Evolutionary conservation across 2,797 vertebrate genomes (phyloP).

Genomic region (Crocodylus rhombifer): DNA sequence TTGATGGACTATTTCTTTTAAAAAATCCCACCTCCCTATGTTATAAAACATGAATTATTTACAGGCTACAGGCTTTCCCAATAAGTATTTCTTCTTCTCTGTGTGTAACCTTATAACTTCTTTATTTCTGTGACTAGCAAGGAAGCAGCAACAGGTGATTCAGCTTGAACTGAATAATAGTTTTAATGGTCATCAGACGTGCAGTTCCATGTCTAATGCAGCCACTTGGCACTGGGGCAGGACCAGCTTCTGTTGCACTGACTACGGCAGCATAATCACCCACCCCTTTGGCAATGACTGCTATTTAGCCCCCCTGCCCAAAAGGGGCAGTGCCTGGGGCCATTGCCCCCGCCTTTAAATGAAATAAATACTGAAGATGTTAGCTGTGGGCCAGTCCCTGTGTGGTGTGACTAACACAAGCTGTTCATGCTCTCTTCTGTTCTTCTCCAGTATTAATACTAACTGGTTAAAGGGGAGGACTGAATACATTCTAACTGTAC

Average conservation of each 20-base stretch:
- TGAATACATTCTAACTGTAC: background rate
- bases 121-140: background rate
- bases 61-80: background rate
- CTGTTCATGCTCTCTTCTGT: background rate
- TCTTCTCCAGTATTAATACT: background rate
- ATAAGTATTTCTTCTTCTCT: background rate
- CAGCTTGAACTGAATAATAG: background rate
- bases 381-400: background rate
- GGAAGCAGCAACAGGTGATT: background rate
- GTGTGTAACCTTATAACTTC: rapidly evolving
- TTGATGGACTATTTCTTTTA: background rate
- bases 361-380: conserved; percentile 28
- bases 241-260: no score
- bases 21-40: background rate
- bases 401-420: background rate
- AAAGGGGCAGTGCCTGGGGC: no score
- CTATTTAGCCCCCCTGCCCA: no score
- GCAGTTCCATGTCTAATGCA: no score
- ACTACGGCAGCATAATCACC: no score
- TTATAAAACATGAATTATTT: background rate
- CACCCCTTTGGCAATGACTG: no score
- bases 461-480: background rate
- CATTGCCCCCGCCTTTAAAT: background rate
- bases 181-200: background rate
- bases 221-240: no score